phyloP scores from a whole-genome alignment of 2,797 vertebrate genomes.

The Typhlichthys eigenmanni region DNA sequence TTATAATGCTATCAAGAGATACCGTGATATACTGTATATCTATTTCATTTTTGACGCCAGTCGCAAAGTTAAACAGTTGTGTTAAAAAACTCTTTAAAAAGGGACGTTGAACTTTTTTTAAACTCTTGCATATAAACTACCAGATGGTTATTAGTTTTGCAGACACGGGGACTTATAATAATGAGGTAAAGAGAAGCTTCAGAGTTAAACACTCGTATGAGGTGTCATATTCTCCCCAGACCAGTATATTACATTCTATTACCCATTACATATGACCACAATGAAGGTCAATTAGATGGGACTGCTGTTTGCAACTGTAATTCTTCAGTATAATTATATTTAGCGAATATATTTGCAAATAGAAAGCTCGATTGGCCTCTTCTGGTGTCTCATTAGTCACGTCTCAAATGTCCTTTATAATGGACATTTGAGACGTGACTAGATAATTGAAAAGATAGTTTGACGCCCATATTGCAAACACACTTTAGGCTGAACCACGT shows the following conservation, averaged over 20 bases:
- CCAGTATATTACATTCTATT: no score
- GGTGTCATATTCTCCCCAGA: no score
- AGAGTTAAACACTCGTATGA: no score
- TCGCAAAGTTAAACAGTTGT: neutral
- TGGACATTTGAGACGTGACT: no score
- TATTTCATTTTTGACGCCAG: neutral
- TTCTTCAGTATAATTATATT: neutral
- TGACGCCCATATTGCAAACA: constrained; percentile 54
- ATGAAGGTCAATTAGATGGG: no score
- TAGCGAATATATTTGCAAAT: neutral
- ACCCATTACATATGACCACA: no score
- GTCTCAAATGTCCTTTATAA: neutral
- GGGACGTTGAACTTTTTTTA: no score
- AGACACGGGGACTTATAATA: no score
- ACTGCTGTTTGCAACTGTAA: no score
- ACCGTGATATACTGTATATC: constrained; percentile 4
- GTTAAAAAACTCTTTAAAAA: neutral
- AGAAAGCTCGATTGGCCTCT: neutral
- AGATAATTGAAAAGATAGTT: constrained; percentile 17
- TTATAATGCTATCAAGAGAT: constrained; percentile 21
- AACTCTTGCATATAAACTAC: no score
- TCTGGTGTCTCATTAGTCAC: neutral
- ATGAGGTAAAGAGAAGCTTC: no score
- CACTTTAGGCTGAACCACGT: constrained; percentile 47
- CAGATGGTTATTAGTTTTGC: no score